Evolutionary conservation across 1,140 invertebrate species (phyloP), one percentile per base, ranked within the genome.

Genomic region (Megathymus violae): DNA sequence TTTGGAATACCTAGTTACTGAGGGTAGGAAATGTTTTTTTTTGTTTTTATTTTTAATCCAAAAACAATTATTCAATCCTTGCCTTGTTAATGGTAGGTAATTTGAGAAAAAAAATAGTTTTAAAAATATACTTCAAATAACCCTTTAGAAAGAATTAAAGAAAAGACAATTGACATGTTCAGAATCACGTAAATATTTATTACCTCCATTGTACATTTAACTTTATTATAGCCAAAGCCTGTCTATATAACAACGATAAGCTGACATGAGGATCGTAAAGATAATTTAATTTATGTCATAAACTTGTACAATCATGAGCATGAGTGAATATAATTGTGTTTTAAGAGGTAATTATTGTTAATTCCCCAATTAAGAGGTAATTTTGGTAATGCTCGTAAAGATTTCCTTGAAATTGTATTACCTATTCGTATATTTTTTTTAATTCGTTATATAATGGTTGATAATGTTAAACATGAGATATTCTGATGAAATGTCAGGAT

Each of bases 81-180:
- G n/a, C n/a, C n/a, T n/a, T n/a, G n/a, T n/a, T n/a, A n/a, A n/a
- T n/a, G n/a, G n/a, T n/a, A n/a, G n/a, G n/a, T n/a, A n/a, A n/a
- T n/a, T n/a, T n/a, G n/a, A n/a, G n/a, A n/a, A n/a, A n/a, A n/a
- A n/a, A n/a, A n/a, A n/a, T n/a, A n/a, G n/a, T n/a, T n/a, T n/a
- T n/a, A n/a, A n/a, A n/a, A n/a, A n/a, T n/a, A n/a, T n/a, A n/a
- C n/a, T n/a, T n/a, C n/a, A n/a, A n/a, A n/a, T n/a, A n/a, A n/a
- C n/a, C n/a, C n/a, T n/a, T n/a, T n/a, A n/a, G n/a, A n/a, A n/a
- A n/a, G n/a, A n/a, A n/a, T n/a, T n/a, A n/a, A n/a, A n/a, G n/a
- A n/a, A n/a, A n/a, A n/a, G n/a, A 47, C 19, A 47, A 16, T 38
- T 51, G n/a, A 36, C 31, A 36, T 43, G 13, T 19, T n/a, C n/a